Percentiles rank a stretch among this genome's conserved stretches.
Evolutionary conservation across 1,140 invertebrate species (phyloP).

Genomic region (Zaprionus inermis): DNA sequence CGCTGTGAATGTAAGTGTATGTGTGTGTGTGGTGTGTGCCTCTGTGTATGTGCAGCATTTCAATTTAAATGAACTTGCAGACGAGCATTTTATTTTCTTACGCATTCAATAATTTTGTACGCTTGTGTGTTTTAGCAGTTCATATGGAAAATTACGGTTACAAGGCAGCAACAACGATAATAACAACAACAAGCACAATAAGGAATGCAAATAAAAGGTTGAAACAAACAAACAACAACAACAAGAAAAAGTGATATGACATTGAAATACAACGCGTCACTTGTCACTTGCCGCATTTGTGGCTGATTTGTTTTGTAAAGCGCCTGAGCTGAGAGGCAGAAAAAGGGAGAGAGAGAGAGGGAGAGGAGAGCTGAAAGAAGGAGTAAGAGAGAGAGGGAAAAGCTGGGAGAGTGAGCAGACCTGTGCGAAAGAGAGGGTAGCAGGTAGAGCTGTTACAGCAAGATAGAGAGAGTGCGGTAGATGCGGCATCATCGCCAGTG

Average conservation of each 20-base stretch:
- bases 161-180: constrained; percentile 26
- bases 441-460: no score
- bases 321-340: constrained; percentile 18
- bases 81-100: constrained; percentile 75
- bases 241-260: constrained; percentile 52
- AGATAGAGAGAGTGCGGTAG: not conserved
- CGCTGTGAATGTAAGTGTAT: not conserved
- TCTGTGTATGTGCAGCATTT: constrained; percentile 54
- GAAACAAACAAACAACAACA: constrained; percentile 40
- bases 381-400: constrained; percentile 10
- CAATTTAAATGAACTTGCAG: constrained; percentile 80
- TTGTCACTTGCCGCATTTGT: constrained; percentile 79
- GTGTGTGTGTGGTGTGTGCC: not conserved
- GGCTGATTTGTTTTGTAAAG: constrained; percentile 61
- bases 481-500: constrained; percentile 17
- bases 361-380: not conserved
- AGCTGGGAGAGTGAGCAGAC: no score
- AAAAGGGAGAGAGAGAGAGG: constrained; percentile 15
- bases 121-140: constrained; percentile 48
- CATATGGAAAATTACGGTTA: constrained; percentile 74
- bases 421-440: not conserved
- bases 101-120: constrained; percentile 70
- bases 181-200: constrained; percentile 19
- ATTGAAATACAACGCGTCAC: constrained; percentile 75
- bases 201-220: constrained; percentile 64